Base-by-base conservation (phyloP, 2,113 vertebrate genomes). In the Pseudopodoces humilis region DNA sequence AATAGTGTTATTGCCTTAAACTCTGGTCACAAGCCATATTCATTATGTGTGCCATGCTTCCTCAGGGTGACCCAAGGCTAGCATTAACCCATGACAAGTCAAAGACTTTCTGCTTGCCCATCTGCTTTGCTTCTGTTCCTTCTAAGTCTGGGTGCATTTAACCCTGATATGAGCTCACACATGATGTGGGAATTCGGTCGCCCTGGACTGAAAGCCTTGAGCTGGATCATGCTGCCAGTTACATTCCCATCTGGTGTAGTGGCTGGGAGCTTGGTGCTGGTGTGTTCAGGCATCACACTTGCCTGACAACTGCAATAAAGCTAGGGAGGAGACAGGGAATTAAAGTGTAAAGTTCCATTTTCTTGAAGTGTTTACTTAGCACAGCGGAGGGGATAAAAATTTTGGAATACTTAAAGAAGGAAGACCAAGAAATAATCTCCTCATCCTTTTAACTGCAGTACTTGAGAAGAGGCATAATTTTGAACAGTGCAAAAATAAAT, bases 241-340 rank as follows among this genome's bases (percentile, higher is more conserved):
- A 27, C 5, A 1, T 60, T 65, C 62, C 55, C 39, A 17, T 25
- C 37, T 39, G 62, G 16, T 67, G 39, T 12, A 17, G 43, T 25
- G 52, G 9, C 76, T 86, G 49, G 43, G 64, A 72, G 44, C 52
- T 50, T 5, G 4, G 50, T 46, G 56, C 25, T 6, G 10, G 33
- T 6, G 2, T 84, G 60, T 39, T 87, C 50, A 67, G n/a, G 8
- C 0, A 0, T 74, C 71, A 44, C 0, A 0, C 50, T 78, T 74
- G 37, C 41, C 72, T 90, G 72, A 70, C 41, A 75, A 60, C 24
- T 72, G n/a, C 43, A 76, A 2, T 69, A 82, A 43, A 71, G 9
- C 11, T 93, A 53, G 22, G 63, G 25, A 90, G 64, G 69, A 76
- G n/a, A 52, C 33, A 37, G 31, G 19, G 43, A 64, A 64, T 75